These are phyloP conservation scores for Temnothorax rugatulus DNA, from an alignment of 2,888 invertebrate genomes.

Conservation along the genomic window DNA sequence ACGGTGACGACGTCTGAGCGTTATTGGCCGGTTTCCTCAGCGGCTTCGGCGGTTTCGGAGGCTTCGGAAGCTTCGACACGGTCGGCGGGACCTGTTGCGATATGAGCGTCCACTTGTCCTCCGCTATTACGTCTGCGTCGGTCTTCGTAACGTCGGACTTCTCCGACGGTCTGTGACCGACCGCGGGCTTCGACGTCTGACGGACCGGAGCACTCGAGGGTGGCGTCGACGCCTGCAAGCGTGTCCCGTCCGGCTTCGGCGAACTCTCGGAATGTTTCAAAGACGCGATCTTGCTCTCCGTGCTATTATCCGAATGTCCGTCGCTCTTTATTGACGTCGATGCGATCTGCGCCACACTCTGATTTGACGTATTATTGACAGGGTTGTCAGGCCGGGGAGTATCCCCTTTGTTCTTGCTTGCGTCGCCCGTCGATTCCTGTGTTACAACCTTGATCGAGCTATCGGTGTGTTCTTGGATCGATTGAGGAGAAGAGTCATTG, in stretches of 20 bases:
- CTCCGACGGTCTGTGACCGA: background rate
- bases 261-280: slow-evolving; percentile 37
- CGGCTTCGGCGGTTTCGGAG: slow-evolving; percentile 51
- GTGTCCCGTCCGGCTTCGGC: slow-evolving; percentile 19
- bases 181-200: background rate
- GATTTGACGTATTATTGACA: slow-evolving; percentile 12
- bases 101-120: slow-evolving; percentile 76
- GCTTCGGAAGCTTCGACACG: slow-evolving; percentile 6
- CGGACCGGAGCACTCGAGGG: background rate
- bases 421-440: background rate
- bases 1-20: background rate
- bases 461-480: background rate
- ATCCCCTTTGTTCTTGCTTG: background rate
- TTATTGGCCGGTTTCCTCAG: slow-evolving; percentile 40
- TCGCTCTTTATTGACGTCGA: background rate
- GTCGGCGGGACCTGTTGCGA: slow-evolving; percentile 62
- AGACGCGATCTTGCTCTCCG: slow-evolving; percentile 30
- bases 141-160: slow-evolving; percentile 19
- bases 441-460: background rate
- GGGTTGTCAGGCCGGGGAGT: background rate
- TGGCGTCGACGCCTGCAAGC: background rate
- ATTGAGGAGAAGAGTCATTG: background rate
- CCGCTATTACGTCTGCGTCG: background rate
- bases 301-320: background rate
- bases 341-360: background rate